Conservation (phyloP, 2,888 invertebrate genomes). For the Silvanus unidentatus region DNA sequence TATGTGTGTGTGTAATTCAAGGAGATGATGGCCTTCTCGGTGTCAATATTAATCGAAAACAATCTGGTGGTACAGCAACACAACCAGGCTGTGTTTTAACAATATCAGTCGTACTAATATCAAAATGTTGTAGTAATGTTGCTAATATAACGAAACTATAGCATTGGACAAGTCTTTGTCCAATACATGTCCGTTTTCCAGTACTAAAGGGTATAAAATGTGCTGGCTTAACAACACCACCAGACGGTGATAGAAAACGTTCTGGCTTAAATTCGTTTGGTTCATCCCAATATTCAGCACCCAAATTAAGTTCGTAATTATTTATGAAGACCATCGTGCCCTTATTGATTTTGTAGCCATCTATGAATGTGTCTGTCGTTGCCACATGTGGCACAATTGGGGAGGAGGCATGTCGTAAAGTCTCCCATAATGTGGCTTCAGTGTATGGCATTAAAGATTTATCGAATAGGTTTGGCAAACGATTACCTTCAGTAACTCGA, state of each 20-base stretch:
- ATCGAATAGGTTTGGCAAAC: slow-evolving; percentile 60
- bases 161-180: slow-evolving; percentile 71
- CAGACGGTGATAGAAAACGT: slow-evolving; percentile 56
- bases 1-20: too few species aligned
- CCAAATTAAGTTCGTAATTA: slow-evolving; percentile 74
- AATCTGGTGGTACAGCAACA: slow-evolving; percentile 68
- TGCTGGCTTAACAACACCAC: slow-evolving; percentile 52
- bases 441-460: slow-evolving; percentile 68
- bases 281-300: slow-evolving; percentile 65
- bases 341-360: slow-evolving; percentile 65
- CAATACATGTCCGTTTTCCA: slow-evolving; percentile 81
- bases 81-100: slow-evolving; percentile 62
- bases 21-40: slow-evolving; percentile 39
- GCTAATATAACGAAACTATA: slow-evolving; percentile 70
- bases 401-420: slow-evolving; percentile 72
- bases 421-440: slow-evolving; percentile 75
- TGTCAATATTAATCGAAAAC: slow-evolving; percentile 58
- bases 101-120: slow-evolving; percentile 55
- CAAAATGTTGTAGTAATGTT: slow-evolving; percentile 65
- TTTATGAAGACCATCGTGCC: slow-evolving; percentile 80
- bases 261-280: slow-evolving; percentile 70
- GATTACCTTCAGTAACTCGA: slow-evolving; percentile 49
- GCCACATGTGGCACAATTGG: slow-evolving; percentile 90
- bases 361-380: slow-evolving; percentile 65
- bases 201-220: slow-evolving; percentile 82